Evolutionary conservation across 2,113 vertebrate genomes (phyloP), one percentile per base, ranked within the genome.

Genomic region (Isichthys henryi): DNA sequence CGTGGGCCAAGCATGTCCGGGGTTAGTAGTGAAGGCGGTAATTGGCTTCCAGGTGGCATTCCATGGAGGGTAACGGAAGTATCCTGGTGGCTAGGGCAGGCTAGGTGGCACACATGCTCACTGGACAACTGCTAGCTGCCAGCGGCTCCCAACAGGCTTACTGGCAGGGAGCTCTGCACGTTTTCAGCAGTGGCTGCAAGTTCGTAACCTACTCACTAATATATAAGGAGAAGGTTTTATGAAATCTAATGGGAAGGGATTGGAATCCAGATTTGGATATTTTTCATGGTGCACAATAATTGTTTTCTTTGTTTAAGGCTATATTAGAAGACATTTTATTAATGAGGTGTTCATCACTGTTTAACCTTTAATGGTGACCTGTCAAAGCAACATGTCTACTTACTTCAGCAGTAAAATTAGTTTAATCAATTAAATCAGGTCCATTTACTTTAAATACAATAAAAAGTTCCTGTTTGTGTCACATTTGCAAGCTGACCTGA

Each of bases 31-130:
- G 43, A 31, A 49, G 87, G 23, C 62, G 43, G 62, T 88, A 74
- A 88, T 88, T 88, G 87, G 87, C 87, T 74, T 74, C 62, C 87
- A 74, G 87, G 87, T 88, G 87, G 45, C 39, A 21, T 27, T 49
- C 87, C 43, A 31, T 19, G 62, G 23, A 31, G 58, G 87, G 58
- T 74, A 39, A 31, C 39, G 87, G 62, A 88, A 74, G 87, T 49
- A n/a, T n/a, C 39, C 43, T 58, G 43, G 87, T 74, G 87, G 35
- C 17, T 23, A 49, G 87, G 43, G 87, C 39, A 19, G 62, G 13
- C 10, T 17, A 70, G 56, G 58, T 49, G 58, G 58, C 45, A 19
- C 46, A 43, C 39, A 48, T 58, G 35, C 87, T 19, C 17, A 23
- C 35, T 17, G 35, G 87, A 39, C 27, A 46, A 48, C 39, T n/a